Conservation (phyloP, 2,113 vertebrate genomes). For the Xenopus laevis region DNA sequence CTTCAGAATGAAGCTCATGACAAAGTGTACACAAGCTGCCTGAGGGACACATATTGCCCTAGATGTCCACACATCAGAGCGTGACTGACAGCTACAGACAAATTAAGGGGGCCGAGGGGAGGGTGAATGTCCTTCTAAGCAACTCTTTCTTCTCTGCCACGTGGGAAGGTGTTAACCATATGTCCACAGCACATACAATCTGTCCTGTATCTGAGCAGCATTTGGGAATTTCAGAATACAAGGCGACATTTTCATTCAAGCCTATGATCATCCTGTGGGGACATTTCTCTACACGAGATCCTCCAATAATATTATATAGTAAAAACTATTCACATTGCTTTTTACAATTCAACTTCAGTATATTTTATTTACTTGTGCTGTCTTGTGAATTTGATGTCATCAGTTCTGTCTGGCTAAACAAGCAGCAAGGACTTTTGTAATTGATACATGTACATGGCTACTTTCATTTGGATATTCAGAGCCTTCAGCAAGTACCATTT, state of each 20-base stretch:
- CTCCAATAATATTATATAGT: slow-evolving; percentile 9
- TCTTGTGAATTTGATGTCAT: slow-evolving; percentile 19
- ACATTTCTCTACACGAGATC: background rate
- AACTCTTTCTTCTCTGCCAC: slow-evolving; percentile 38
- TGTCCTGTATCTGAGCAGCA: slow-evolving; percentile 18
- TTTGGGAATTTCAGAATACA: slow-evolving; percentile 28
- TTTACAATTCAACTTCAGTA: slow-evolving; percentile 1
- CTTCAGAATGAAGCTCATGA: slow-evolving; percentile 29
- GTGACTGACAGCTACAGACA: slow-evolving; percentile 39
- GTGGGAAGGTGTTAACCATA: slow-evolving; percentile 43
- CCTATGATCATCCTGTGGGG: background rate
- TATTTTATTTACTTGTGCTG: background rate
- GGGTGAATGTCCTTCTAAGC: slow-evolving; percentile 41
- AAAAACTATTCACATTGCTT: background rate
- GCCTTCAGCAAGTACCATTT: background rate
- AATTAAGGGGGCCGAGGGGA: slow-evolving; percentile 22
- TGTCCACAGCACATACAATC: slow-evolving; percentile 33
- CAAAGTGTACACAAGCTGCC: slow-evolving; percentile 35
- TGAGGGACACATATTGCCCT: slow-evolving; percentile 32
- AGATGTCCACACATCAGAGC: slow-evolving; percentile 40
- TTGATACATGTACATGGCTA: slow-evolving; percentile 15
- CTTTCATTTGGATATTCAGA: background rate
- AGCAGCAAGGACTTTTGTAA: too few relatives aligned
- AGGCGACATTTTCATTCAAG: slow-evolving; percentile 19
- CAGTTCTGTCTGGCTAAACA: slow-evolving; percentile 26